These are phyloP conservation scores for Pycnomerus fuliginosus DNA, from an alignment of 2,888 invertebrate genomes.

Conservation along the genomic window DNA sequence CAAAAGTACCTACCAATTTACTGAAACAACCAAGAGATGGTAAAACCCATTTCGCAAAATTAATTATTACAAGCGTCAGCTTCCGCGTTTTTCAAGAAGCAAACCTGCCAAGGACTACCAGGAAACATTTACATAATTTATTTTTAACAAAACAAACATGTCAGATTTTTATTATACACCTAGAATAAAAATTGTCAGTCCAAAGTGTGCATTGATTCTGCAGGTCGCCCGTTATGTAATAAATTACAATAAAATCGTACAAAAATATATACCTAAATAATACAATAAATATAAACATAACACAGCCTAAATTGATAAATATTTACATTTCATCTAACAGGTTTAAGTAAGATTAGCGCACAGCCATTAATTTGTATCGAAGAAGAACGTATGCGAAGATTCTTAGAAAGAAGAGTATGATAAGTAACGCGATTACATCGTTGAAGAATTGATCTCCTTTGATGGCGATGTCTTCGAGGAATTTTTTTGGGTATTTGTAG, in stretches of 20 bases:
- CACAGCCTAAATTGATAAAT: conserved; percentile 24
- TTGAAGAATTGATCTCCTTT: conserved; percentile 79
- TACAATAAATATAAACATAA: conserved; percentile 21
- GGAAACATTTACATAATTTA: too few species aligned
- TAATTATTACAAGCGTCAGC: too few species aligned
- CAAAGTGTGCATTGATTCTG: too few species aligned
- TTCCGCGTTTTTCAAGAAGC: too few species aligned
- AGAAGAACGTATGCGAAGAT: conserved; percentile 70
- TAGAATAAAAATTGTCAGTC: too few species aligned
- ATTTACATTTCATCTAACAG: conserved; percentile 5
- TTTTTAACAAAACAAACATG: too few species aligned
- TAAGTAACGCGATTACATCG: conserved; percentile 71
- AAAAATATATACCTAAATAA: conserved; percentile 4
- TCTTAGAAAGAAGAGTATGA: conserved; percentile 68
- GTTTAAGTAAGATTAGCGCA: conserved; percentile 64
- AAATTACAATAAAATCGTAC: conserved; percentile 1
- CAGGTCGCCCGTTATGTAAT: too few species aligned
- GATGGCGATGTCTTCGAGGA: conserved; percentile 81
- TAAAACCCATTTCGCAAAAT: too few species aligned
- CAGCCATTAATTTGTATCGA: conserved; percentile 71
- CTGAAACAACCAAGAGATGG: too few species aligned
- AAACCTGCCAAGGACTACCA: too few species aligned
- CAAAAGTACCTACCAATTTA: too few species aligned
- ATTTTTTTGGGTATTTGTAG: conserved; percentile 77
- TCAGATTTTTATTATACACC: too few species aligned